Percentiles rank a stretch among this genome's conserved stretches.
Conservation (phyloP, 1,140 invertebrate species). For the Anadara kagoshimensis region DNA sequence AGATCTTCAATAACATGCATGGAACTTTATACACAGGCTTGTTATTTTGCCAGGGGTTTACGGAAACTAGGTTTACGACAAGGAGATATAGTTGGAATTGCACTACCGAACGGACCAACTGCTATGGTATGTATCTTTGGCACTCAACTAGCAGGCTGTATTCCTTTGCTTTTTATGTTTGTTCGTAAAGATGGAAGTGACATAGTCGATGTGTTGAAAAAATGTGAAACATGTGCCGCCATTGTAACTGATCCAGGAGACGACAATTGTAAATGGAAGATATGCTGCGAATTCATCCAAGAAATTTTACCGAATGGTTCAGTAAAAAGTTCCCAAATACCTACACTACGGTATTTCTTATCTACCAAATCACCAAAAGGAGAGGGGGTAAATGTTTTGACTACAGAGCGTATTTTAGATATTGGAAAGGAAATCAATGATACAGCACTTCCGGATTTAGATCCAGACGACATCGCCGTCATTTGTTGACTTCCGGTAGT, state of each 20-base stretch:
- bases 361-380: not conserved
- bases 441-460: not conserved
- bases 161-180: not conserved
- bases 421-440: not conserved
- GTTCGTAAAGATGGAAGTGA: conserved; percentile 7
- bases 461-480: conserved; percentile 19
- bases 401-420: not conserved
- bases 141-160: not conserved
- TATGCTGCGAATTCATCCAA: not conserved
- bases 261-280: not conserved
- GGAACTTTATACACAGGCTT: not conserved
- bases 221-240: not conserved
- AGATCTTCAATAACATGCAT: not conserved
- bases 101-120: not conserved
- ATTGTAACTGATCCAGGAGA: not conserved
- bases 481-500: conserved; percentile 14
- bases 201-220: conserved; percentile 4
- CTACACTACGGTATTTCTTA: not conserved
- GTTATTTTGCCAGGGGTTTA: not conserved
- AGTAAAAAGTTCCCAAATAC: not conserved
- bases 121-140: conserved; percentile 8
- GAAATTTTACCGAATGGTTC: not conserved
- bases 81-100: not conserved
- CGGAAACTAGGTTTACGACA: not conserved
- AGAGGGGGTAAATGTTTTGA: not conserved